These are phyloP conservation scores for Rhinophrynus dorsalis DNA, from an alignment of 2,797 vertebrate genomes.

Conservation along the genomic window DNA sequence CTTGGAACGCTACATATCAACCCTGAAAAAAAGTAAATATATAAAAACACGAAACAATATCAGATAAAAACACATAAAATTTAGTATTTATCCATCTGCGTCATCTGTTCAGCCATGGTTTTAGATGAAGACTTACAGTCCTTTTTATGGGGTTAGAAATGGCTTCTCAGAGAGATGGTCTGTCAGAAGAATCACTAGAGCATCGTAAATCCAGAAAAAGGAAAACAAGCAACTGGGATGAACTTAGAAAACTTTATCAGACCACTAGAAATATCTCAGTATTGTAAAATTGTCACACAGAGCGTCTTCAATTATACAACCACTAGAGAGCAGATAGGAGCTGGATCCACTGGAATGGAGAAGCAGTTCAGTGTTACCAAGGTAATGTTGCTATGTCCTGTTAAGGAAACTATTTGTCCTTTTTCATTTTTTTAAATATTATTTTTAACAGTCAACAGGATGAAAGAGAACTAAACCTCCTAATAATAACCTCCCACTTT, in stretches of 20 bases:
- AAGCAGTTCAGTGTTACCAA: not conserved
- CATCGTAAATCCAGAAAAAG: not conserved
- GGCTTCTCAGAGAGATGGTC: not conserved
- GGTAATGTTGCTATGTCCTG: not conserved
- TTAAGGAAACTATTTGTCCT: no score
- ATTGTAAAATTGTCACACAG: not conserved
- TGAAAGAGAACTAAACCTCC: no score
- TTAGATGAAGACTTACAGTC: not conserved
- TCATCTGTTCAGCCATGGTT: not conserved
- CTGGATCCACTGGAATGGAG: not conserved
- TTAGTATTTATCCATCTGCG: conserved; percentile 10
- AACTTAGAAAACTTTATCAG: not conserved
- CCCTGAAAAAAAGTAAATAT: conserved; percentile 1
- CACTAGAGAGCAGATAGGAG: conserved; percentile 6
- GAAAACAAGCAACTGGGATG: conserved; percentile 7
- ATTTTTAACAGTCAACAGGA: no score
- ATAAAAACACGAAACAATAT: not conserved
- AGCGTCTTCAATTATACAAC: not conserved
- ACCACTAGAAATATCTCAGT: not conserved
- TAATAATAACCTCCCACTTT: no score
- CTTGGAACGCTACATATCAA: no score
- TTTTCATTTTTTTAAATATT: no score
- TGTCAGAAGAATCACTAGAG: conserved; percentile 11
- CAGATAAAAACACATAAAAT: not conserved
- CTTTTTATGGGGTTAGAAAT: conserved; percentile 15